Evolutionary conservation across 2,797 vertebrate genomes (phyloP).

Genomic region (Amblyraja radiata): DNA sequence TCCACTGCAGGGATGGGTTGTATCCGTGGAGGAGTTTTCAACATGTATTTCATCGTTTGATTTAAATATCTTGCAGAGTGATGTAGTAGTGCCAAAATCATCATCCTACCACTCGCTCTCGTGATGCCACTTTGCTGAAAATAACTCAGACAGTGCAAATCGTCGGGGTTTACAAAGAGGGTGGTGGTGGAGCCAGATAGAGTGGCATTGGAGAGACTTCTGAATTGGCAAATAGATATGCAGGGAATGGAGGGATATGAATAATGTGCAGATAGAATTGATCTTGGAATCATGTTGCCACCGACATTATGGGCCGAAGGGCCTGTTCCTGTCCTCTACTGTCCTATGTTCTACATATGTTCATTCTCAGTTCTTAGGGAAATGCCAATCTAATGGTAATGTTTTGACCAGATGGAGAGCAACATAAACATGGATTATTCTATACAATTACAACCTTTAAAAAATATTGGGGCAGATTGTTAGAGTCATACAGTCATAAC

Average conservation of each 20-base stretch:
- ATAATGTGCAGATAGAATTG: too few species aligned
- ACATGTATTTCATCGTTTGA: background rate
- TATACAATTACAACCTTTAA: background rate
- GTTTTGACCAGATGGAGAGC: background rate
- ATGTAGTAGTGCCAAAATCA: background rate
- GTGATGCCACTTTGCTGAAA: background rate
- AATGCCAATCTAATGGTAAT: background rate
- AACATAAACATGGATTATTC: background rate
- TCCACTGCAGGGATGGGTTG: background rate
- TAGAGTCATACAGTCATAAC: too few species aligned
- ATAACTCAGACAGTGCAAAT: background rate
- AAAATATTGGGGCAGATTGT: background rate
- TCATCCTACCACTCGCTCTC: background rate
- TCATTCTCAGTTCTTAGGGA: background rate
- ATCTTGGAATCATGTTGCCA: too few species aligned
- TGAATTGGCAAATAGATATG: too few species aligned
- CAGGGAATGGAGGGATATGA: too few species aligned
- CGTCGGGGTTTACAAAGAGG: background rate
- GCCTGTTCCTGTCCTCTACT: too few species aligned
- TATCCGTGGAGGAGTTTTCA: background rate
- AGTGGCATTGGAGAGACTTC: too few species aligned
- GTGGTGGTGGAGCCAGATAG: too few species aligned
- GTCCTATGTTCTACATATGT: too few species aligned
- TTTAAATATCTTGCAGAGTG: background rate
- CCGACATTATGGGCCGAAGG: too few species aligned